Evolutionary conservation across 1,140 invertebrate species (phyloP).

Genomic region (Ips typographus): DNA sequence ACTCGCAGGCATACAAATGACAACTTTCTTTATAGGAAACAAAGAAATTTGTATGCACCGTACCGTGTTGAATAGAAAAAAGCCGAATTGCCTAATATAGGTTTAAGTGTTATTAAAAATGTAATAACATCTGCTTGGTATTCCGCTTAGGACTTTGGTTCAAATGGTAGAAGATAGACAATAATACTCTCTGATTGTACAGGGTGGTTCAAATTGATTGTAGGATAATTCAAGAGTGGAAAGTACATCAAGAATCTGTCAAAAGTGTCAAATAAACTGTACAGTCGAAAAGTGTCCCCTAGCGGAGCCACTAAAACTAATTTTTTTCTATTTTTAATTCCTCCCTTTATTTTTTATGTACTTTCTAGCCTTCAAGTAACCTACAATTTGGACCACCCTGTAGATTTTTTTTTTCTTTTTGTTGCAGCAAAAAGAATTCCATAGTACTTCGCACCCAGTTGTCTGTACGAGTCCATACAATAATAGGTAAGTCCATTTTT

Average conservation of each 20-base stretch:
- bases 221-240: too few species aligned
- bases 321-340: neutral
- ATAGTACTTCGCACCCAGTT: slow-evolving; percentile 95
- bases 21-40: slow-evolving; percentile 5
- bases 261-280: too few species aligned
- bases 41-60: slow-evolving; percentile 9
- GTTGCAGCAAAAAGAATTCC: slow-evolving; percentile 93
- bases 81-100: slow-evolving; percentile 5
- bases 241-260: too few species aligned
- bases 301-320: too few species aligned
- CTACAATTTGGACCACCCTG: too few species aligned
- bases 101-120: slow-evolving; percentile 12
- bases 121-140: slow-evolving; percentile 8
- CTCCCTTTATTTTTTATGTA: neutral
- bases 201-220: too few species aligned
- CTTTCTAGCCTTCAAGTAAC: too few species aligned
- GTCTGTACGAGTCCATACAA: slow-evolving; percentile 94
- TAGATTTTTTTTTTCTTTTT: slow-evolving; percentile 52
- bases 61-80: neutral
- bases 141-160: neutral
- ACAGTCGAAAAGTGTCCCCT: too few species aligned
- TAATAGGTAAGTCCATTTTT: slow-evolving; percentile 81
- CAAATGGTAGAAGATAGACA: too few species aligned
- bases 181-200: too few species aligned
- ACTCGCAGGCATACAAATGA: slow-evolving; percentile 1